Evolutionary conservation across 2,888 invertebrate species (phyloP), one percentile per base, ranked within the genome.

Genomic region (Eurytoma californica): DNA sequence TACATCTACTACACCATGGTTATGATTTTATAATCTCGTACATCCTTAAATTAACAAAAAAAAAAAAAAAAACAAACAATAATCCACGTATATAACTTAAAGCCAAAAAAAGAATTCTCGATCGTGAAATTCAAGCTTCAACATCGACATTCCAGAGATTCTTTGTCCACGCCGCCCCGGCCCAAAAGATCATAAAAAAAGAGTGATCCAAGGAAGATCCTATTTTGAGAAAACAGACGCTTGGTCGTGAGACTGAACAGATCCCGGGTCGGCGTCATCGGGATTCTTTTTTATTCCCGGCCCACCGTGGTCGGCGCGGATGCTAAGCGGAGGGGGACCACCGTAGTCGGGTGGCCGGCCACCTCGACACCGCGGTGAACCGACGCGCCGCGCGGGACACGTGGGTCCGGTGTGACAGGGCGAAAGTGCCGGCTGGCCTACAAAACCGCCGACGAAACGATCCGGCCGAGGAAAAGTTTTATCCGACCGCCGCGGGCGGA

Each of bases 391-490:
- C n/a, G 53, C 13, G 53, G 14, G 14, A 14, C 53, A 53, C 53
- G 53, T n/a, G 16, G 53, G 16, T 53, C 16, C n/a, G 53, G n/a
- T 53, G 30, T 30, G 68, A 68, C 55, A 55, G 30, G 30, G 55
- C 55, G 57, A 69, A 69, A 69, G 69, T 58, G 58, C 3, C 39
- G 47, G 7, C 1, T 60, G 60, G 49, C 49, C 70, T 49, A 70
- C 16, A 60, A 49, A 51, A 13, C 24, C 66, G 14, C n/a, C 7
- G n/a, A 47, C 53, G 53, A 53, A 53, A 53, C 53, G 53, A 14
- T 53, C 53, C 53, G 16, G 16, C 63, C 18, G n/a, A 4, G 14
- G 66, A 66, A 66, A 51, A 66, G 16, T 51, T 39, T 39, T 39
- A 39, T 7, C 39, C 39, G 39, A 39, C 39, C 39, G 9, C 39